Evolutionary conservation across 2,113 vertebrate genomes (phyloP), one percentile per base, ranked within the genome.

Genomic region (Hystrix cristata): DNA sequence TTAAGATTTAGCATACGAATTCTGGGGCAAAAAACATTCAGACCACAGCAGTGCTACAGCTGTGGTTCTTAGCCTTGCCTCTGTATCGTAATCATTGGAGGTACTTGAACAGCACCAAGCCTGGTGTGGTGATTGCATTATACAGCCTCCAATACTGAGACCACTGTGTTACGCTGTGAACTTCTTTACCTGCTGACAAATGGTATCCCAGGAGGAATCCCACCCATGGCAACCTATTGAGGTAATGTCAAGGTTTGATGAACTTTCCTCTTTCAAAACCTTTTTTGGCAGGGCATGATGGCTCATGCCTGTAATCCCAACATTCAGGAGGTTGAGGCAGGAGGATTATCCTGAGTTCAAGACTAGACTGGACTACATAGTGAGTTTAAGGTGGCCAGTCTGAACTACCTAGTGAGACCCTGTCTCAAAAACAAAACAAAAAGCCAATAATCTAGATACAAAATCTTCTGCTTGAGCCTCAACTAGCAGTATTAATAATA

Each of bases 91-190:
- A 62, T 18, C 53, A 62, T 38, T 76, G 67, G 23, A 38, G 2
- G 46, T 64, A 69, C 46, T 92, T 65, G 82, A 51, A 85, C 92
- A 94, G 62, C 38, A 72, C 60, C 67, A 53, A 55, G 43, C 19
- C 11, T 72, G 71, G 21, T 46, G 71, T 11, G 16, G 71, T 80
- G 57, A 90, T 86, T 85, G 94, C 86, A 94, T 86, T 57, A 53
- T 67, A 8, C 4, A 92, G 19, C 1, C 21, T 43, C 23, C 38
- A 82, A 5, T 55, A 67, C 13, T 64, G 31, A 91, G 31, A 78
- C 3, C 31, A 80, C 51, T 72, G 25, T 43, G 2, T 78, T 62
- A 55, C 48, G 51, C 9, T 46, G n/a, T 93, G 43, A 93, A 27
- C 27, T 86, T 86, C 16, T 71, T 59, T 87, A 53, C 31, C 76